Conservation (phyloP, 2,113 vertebrate species). For the Rafetus swinhoei region DNA sequence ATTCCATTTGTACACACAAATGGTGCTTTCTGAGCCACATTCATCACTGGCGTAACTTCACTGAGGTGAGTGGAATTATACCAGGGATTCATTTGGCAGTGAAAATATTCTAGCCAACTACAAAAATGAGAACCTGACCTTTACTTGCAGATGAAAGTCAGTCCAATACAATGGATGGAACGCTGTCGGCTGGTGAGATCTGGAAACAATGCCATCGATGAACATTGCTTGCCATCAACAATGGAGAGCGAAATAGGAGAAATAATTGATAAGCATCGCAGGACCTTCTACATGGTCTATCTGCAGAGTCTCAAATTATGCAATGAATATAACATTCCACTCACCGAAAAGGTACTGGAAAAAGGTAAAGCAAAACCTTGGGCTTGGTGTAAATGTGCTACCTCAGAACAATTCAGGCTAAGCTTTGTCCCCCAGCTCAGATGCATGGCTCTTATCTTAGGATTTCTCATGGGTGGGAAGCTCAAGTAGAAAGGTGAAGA, state of each 20-base stretch:
- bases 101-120: background rate
- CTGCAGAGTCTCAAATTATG: conserved; percentile 1
- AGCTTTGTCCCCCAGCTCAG: background rate
- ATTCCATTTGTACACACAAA: background rate
- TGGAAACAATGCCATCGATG: background rate
- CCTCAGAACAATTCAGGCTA: background rate
- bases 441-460: fast-evolving
- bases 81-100: background rate
- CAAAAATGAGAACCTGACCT: background rate
- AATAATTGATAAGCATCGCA: background rate
- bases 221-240: conserved; percentile 11
- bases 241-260: background rate
- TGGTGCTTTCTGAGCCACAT: background rate
- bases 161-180: background rate
- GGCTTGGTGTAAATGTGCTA: background rate
- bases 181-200: background rate
- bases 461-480: background rate
- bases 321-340: fast-evolving
- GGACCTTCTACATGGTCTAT: background rate
- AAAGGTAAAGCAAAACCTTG: conserved; percentile 1
- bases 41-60: background rate
- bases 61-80: background rate
- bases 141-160: background rate
- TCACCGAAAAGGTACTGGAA: background rate
- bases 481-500: background rate